Evolutionary conservation across 2,113 vertebrate genomes (phyloP).

Genomic region (Lates calcarifer): DNA sequence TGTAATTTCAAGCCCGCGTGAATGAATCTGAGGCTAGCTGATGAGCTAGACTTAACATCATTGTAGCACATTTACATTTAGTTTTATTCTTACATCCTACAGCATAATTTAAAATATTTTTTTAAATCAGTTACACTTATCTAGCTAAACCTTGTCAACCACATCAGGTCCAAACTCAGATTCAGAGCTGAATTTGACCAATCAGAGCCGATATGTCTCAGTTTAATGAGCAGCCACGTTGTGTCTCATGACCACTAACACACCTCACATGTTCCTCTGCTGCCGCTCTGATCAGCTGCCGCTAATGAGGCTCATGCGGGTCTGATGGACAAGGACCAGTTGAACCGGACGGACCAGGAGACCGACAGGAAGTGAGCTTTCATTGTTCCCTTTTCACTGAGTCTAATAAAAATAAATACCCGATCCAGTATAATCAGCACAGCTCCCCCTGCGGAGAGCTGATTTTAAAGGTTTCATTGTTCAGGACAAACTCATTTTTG

Average conservation of each 20-base stretch:
- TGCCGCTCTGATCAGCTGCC: conserved; percentile 59
- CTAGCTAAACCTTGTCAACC: not conserved
- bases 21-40: not conserved
- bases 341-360: not conserved
- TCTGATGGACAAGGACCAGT: conserved; percentile 1
- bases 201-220: not conserved
- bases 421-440: not conserved
- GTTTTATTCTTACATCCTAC: not conserved
- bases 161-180: not conserved
- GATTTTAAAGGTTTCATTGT: no score
- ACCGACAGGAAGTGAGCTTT: not conserved
- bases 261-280: conserved; percentile 58
- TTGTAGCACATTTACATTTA: not conserved
- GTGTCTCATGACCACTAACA: conserved; percentile 65
- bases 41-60: not conserved
- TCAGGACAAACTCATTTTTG: no score
- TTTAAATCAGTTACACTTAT: not conserved
- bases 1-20: not conserved
- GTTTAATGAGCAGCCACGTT: conserved; percentile 34
- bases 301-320: conserved; percentile 67
- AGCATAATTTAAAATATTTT: not conserved
- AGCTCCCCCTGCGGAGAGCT: not conserved
- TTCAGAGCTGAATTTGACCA: not conserved
- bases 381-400: no score
- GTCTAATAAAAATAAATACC: not conserved